phyloP scores from a whole-genome alignment of 2,797 vertebrate species.

The Hydrolagus colliei region DNA sequence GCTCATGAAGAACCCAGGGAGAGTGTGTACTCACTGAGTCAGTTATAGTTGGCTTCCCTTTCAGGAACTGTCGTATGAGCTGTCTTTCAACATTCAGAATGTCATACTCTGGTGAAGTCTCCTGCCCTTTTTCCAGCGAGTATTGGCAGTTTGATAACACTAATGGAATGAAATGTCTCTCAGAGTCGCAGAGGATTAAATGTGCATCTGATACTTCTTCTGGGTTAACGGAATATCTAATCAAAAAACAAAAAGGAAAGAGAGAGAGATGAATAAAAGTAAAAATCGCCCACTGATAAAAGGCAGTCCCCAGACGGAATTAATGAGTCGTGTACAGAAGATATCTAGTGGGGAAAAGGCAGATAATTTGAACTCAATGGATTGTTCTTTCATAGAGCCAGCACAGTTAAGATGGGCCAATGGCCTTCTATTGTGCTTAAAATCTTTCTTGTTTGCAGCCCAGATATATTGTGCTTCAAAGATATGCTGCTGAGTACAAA shows the following conservation, averaged over 20 bases:
- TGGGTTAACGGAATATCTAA: slow-evolving; percentile 50
- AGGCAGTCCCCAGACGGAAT: no score
- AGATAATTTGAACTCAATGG: no score
- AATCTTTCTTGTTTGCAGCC: no score
- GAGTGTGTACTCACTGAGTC: neutral
- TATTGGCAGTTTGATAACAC: slow-evolving; percentile 61
- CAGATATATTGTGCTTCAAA: neutral
- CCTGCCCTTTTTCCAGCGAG: slow-evolving; percentile 52
- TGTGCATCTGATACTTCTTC: slow-evolving; percentile 53
- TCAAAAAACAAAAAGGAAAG: slow-evolving; percentile 34
- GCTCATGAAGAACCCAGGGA: neutral
- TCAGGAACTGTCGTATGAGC: slow-evolving; percentile 50
- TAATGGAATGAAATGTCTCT: slow-evolving; percentile 58
- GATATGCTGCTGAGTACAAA: neutral
- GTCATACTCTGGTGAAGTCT: slow-evolving; percentile 48
- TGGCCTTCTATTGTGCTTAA: no score
- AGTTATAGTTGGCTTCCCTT: slow-evolving; percentile 50
- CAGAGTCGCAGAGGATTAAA: slow-evolving; percentile 57
- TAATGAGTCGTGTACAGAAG: no score
- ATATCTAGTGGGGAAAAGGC: no score
- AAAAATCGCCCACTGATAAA: no score
- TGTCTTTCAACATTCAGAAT: slow-evolving; percentile 50
- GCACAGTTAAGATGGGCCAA: no score
- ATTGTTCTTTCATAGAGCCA: no score
- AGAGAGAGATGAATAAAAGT: no score